These are phyloP conservation scores for Arvicanthis niloticus DNA, from an alignment of 2,113 vertebrate genomes.

Conservation along the genomic window DNA sequence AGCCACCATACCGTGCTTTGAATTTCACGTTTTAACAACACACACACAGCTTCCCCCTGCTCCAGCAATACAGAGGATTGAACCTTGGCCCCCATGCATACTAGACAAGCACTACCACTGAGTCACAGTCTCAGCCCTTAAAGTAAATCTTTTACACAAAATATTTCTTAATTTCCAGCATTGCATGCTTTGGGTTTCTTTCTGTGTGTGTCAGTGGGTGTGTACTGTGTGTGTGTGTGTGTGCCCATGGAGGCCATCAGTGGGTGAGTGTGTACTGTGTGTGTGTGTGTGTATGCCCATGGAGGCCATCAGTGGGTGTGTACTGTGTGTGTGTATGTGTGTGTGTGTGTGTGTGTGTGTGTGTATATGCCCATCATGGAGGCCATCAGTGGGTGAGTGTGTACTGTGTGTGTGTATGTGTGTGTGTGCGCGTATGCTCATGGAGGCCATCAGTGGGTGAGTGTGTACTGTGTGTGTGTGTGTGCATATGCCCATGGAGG, in stretches of 20 bases:
- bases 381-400: neutral
- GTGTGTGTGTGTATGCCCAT: neutral
- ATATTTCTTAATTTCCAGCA: neutral
- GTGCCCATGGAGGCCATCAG: neutral
- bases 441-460: neutral
- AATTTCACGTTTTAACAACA: neutral
- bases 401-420: neutral
- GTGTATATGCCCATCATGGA: neutral
- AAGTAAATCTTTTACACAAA: neutral
- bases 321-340: neutral
- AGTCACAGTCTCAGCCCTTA: neutral
- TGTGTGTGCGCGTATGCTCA: neutral
- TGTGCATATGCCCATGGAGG: neutral
- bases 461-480: neutral
- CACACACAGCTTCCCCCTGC: fast-evolving
- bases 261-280: neutral
- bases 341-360: neutral
- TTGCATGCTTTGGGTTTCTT: neutral
- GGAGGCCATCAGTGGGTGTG: neutral
- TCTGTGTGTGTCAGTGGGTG: neutral
- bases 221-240: neutral
- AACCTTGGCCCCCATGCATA: too few species aligned
- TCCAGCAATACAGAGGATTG: neutral
- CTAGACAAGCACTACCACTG: neutral
- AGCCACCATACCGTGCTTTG: neutral